Conservation (phyloP, 2,113 vertebrate genomes). For the Perca fluviatilis region DNA sequence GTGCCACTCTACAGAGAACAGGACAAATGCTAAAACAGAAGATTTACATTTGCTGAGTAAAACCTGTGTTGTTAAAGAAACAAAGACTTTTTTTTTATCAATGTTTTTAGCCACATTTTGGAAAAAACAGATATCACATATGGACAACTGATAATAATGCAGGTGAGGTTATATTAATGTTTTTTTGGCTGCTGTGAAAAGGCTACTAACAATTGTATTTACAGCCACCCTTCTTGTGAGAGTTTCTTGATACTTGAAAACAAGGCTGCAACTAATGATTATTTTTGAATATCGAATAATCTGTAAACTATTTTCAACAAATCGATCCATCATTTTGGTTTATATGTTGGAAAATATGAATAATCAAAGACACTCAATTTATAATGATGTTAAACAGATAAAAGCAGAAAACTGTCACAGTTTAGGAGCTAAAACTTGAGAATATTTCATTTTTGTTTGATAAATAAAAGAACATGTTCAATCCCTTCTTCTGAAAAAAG, state of each 20-base stretch:
- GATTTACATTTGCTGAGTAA: no score
- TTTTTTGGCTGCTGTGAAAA: no score
- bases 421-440: neutral
- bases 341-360: neutral
- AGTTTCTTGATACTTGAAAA: no score
- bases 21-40: neutral
- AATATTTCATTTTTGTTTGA: neutral
- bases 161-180: no score
- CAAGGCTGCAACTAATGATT: no score
- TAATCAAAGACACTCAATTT: neutral
- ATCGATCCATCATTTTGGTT: neutral
- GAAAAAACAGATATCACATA: no score
- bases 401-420: neutral
- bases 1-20: neutral
- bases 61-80: no score
- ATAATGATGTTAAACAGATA: neutral
- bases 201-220: no score
- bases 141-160: no score
- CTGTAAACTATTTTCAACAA: neutral
- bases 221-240: no score
- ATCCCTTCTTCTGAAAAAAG: neutral
- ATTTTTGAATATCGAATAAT: neutral
- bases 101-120: no score
- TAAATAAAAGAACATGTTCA: neutral
- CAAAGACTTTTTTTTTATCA: no score